Evolutionary conservation across 1,140 invertebrate genomes (phyloP).

Genomic region (Drosophila nikananu): DNA sequence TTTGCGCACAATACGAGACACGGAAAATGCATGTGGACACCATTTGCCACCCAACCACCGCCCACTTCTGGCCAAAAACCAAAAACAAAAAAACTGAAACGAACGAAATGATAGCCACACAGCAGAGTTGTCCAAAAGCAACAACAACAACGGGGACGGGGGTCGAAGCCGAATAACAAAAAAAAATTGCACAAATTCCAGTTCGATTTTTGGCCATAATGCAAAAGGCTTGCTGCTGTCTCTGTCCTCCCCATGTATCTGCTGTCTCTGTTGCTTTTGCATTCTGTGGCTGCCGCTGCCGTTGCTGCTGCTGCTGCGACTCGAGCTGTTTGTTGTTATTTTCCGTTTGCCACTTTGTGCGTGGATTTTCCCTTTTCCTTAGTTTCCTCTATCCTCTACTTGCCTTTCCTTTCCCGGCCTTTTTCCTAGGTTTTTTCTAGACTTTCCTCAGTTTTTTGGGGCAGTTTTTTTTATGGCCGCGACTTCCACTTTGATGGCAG

Average conservation of each 20-base stretch:
- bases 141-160: conserved; percentile 3
- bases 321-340: conserved; percentile 38
- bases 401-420: conserved; percentile 31
- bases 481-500: conserved; percentile 61
- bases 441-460: conserved; percentile 14
- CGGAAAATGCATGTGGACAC: conserved; percentile 74
- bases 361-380: conserved; percentile 60
- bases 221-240: conserved; percentile 36
- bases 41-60: neutral
- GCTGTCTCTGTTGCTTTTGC: conserved; percentile 24
- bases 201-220: conserved; percentile 82
- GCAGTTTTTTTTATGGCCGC: conserved; percentile 25
- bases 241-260: neutral
- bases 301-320: neutral
- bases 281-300: neutral
- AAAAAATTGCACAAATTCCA: conserved; percentile 69
- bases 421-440: conserved; percentile 16
- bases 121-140: conserved; percentile 41
- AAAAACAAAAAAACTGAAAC: conserved; percentile 29
- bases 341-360: conserved; percentile 73
- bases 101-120: conserved; percentile 71
- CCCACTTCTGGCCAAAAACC: conserved; percentile 19
- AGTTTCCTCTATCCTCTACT: conserved; percentile 16
- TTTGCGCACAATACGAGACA: conserved; percentile 82
- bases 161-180: conserved; percentile 22